These are phyloP conservation scores for Phacellophora camtschatica DNA, from an alignment of 30 jellyfish, hydroid and myxozoan genomes.

Conservation along the genomic window DNA sequence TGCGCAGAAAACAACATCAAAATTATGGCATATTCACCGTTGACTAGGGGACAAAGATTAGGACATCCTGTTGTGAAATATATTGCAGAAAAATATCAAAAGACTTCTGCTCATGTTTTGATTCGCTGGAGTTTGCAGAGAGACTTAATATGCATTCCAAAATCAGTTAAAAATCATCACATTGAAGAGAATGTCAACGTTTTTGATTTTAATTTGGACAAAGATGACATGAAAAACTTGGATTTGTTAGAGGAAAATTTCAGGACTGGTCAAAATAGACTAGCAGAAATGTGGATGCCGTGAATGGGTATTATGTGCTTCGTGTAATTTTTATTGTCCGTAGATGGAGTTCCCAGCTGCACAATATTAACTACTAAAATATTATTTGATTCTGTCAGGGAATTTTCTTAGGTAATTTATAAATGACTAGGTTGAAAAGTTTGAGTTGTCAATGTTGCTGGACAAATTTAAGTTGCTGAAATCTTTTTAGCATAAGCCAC, in stretches of 20 bases:
- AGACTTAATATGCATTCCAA: conserved; percentile 61
- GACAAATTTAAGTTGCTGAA: no score
- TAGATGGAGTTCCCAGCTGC: no score
- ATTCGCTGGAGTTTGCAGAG: conserved; percentile 74
- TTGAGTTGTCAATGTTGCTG: no score
- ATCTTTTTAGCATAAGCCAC: no score
- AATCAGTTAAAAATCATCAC: conserved; percentile 54
- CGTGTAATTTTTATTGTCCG: no score
- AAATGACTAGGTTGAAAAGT: no score
- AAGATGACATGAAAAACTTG: conserved; percentile 34
- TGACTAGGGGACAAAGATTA: conserved; percentile 58
- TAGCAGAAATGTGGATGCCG: conserved; percentile 49
- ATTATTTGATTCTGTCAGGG: no score
- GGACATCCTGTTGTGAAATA: conserved; percentile 32
- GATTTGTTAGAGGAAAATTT: conserved; percentile 46
- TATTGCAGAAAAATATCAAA: conserved; percentile 39
- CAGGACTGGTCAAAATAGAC: conserved; percentile 58
- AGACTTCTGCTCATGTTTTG: conserved; percentile 42
- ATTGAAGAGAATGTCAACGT: conserved; percentile 42
- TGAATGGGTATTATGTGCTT: neutral
- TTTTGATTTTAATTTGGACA: conserved; percentile 55
- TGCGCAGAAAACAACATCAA: conserved; percentile 43
- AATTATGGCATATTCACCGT: conserved; percentile 77
- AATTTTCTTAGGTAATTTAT: no score
- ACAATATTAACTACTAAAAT: no score